Evolutionary conservation across 2,888 invertebrate genomes (phyloP), one percentile per base, ranked within the genome.

Genomic region (Toxonevra muliebris): DNA sequence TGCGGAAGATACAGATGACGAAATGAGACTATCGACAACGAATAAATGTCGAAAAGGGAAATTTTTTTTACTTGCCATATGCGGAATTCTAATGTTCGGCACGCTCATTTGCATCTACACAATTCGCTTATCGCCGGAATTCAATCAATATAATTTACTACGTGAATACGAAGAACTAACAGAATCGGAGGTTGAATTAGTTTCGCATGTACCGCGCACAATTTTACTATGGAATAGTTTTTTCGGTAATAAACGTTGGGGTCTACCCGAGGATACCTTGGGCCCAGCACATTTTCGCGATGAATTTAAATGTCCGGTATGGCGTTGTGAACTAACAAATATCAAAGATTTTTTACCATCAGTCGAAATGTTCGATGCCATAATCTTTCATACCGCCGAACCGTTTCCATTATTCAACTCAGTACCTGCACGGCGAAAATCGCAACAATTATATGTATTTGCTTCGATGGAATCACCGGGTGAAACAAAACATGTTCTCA

Each of bases 361-460:
- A 2, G 70, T 86, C 9, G 82, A 85, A 2, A 75, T 86, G 43
- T 89, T 84, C 73, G 87, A 88, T 71, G 89, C 88, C 0, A 76
- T 89, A 5, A 71, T 89, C 1, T 89, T 88, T 71, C 89, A 89
- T 72, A 83, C 81, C 0, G 85, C 85, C 11, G 82, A 87, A 63
- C 78, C 80, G 4, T 83, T 82, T 74, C 76, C 86, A 7, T 54
- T 79, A 3, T 41, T 76, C 0, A 59, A 75, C n/a, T 79, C 84
- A 0, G 61, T 85, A 48, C 88, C 88, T 0, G 4, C 9, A 0
- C 72, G 48, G 1, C 80, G 89, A n/a, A 74, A 72, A 0, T 66
- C 78, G 0, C 61, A 80, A 11, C 89, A 89, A 76, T 72, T 77
- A n/a, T 89, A 89, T 74, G 82, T 89, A 1, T 88, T 86, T 71